Conservation (phyloP, 2,797 vertebrate species). For the Eptatretus atami region DNA sequence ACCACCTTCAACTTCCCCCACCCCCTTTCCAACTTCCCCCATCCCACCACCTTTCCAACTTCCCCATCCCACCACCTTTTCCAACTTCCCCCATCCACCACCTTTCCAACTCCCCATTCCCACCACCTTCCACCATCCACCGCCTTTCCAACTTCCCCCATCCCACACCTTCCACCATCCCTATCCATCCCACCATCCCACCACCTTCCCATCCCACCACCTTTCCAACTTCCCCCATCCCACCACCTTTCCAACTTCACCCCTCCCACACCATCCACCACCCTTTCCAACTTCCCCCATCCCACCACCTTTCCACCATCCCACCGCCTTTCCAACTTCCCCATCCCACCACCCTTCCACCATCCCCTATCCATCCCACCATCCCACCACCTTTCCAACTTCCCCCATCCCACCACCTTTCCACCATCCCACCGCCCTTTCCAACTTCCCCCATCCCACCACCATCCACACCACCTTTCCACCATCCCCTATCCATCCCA, state of each 20-base stretch:
- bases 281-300: too few species aligned
- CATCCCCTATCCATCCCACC: neutral
- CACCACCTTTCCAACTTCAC: too few species aligned
- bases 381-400: neutral
- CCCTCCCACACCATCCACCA: neutral
- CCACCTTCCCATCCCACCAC: neutral
- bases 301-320: neutral
- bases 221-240: neutral
- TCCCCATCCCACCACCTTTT: neutral
- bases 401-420: neutral
- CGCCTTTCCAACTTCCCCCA: neutral
- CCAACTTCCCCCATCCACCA: too few species aligned
- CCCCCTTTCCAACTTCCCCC: neutral
- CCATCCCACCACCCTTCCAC: neutral
- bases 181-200: neutral
- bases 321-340: too few species aligned
- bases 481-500: neutral
- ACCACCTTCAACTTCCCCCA: neutral
- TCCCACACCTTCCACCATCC: neutral
- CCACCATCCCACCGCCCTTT: neutral
- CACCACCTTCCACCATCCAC: too few species aligned
- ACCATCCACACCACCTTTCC: neutral
- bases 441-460: too few species aligned
- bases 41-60: too few species aligned
- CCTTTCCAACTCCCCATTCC: neutral